These are phyloP conservation scores for Lycorma delicatula DNA, from an alignment of 1,140 invertebrate species.

Conservation along the genomic window DNA sequence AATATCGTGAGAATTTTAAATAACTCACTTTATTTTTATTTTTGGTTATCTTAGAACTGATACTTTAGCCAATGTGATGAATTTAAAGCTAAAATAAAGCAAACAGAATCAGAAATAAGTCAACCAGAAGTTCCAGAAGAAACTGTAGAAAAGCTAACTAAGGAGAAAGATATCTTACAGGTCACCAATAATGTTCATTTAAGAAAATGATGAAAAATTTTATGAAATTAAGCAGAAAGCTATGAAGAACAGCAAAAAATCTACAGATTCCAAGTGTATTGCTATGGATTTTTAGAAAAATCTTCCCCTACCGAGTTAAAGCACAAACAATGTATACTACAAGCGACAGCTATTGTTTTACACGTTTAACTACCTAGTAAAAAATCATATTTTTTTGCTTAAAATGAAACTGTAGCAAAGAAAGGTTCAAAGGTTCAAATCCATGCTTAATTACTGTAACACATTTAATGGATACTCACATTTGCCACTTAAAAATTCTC, in stretches of 20 bases:
- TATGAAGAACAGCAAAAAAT: neutral
- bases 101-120: constrained; percentile 2
- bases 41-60: constrained; percentile 16
- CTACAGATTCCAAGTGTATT: constrained; percentile 5
- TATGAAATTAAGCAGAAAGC: neutral
- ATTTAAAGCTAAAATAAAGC: constrained; percentile 10
- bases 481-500: constrained; percentile 1
- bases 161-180: constrained; percentile 1
- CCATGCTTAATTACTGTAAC: constrained; percentile 11
- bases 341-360: constrained; percentile 14
- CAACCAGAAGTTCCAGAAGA: neutral
- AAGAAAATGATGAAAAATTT: constrained; percentile 12
- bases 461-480: neutral
- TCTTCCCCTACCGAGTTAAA: constrained; percentile 10
- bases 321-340: too few relatives aligned
- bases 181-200: constrained; percentile 11
- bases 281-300: constrained; percentile 15
- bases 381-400: constrained; percentile 14
- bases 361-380: constrained; percentile 6
- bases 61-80: constrained; percentile 11
- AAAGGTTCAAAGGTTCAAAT: constrained; percentile 12
- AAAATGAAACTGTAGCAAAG: constrained; percentile 19
- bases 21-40: constrained; percentile 15
- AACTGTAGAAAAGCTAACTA: neutral
- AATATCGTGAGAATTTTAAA: constrained; percentile 11